phyloP scores from a whole-genome alignment of 2,113 vertebrate species.

The Campylorhamphus procurvoides region DNA sequence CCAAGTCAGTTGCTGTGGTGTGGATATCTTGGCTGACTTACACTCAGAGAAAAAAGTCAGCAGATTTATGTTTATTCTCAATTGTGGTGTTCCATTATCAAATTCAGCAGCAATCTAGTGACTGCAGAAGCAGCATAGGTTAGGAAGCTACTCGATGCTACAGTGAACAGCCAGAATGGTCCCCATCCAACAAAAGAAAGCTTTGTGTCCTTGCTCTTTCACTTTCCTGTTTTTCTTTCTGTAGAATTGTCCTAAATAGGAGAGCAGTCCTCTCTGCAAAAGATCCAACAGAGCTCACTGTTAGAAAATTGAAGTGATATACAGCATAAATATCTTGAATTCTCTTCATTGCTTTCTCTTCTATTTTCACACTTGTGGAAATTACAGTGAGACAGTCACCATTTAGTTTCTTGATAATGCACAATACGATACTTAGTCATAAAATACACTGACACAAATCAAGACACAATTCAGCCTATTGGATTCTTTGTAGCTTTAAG shows the following conservation, averaged over 20 bases:
- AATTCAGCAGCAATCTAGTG: not conserved
- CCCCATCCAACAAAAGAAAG: not conserved
- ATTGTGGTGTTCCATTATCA: not conserved
- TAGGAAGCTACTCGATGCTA: not conserved
- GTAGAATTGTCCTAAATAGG: not conserved
- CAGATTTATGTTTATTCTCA: not conserved
- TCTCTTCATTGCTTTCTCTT: not conserved
- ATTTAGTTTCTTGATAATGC: not conserved
- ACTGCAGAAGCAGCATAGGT: not conserved
- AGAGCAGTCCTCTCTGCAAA: not conserved
- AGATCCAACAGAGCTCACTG: not conserved
- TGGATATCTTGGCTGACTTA: not conserved
- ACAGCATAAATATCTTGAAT: not conserved
- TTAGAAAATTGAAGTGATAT: not conserved
- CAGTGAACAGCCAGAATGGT: not conserved
- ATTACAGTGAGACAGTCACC: not conserved
- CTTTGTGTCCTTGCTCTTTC: not conserved
- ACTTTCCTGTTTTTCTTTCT: not conserved
- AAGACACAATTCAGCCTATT: not conserved
- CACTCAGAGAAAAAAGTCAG: not conserved
- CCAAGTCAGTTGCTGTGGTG: not conserved
- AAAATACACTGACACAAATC: not conserved
- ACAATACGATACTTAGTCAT: not conserved
- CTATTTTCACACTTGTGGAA: not conserved
- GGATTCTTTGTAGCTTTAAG: not conserved